Evolutionary conservation across 1,140 invertebrate species (phyloP).

Genomic region (Papilio xuthus): DNA sequence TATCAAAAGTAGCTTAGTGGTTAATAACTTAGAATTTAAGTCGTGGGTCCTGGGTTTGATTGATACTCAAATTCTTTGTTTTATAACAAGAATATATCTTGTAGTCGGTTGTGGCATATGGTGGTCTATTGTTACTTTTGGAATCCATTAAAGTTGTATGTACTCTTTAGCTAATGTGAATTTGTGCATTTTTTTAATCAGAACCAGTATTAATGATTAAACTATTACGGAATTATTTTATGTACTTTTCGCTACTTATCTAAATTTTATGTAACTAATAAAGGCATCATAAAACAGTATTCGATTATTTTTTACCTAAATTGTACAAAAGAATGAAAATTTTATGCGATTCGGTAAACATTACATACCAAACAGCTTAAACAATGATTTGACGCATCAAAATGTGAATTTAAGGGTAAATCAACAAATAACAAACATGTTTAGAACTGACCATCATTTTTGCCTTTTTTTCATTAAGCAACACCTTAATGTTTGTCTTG

Average conservation of each 20-base stretch:
- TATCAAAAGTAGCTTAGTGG: not conserved
- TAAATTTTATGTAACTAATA: constrained; percentile 18
- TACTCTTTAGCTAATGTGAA: not conserved
- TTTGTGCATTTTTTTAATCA: not conserved
- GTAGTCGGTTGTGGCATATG: not conserved
- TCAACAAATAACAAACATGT: too few relatives aligned
- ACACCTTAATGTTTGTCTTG: not conserved
- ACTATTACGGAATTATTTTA: not conserved
- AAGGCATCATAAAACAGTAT: not conserved
- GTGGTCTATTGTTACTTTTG: not conserved
- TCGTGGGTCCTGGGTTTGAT: too few relatives aligned
- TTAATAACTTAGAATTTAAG: too few relatives aligned
- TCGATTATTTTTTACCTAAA: not conserved
- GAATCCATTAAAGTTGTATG: not conserved
- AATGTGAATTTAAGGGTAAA: too few relatives aligned
- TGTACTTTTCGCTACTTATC: not conserved
- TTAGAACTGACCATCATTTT: too few relatives aligned
- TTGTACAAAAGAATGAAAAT: not conserved
- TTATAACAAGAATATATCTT: too few relatives aligned
- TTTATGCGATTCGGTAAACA: not conserved
- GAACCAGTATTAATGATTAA: not conserved
- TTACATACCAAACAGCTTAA: not conserved
- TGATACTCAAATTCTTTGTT: too few relatives aligned
- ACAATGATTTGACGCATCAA: too few relatives aligned
- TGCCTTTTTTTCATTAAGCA: too few relatives aligned